Evolutionary conservation across 2,113 vertebrate genomes (phyloP), one percentile per base, ranked within the genome.

Genomic region (Calidris pugnax): DNA sequence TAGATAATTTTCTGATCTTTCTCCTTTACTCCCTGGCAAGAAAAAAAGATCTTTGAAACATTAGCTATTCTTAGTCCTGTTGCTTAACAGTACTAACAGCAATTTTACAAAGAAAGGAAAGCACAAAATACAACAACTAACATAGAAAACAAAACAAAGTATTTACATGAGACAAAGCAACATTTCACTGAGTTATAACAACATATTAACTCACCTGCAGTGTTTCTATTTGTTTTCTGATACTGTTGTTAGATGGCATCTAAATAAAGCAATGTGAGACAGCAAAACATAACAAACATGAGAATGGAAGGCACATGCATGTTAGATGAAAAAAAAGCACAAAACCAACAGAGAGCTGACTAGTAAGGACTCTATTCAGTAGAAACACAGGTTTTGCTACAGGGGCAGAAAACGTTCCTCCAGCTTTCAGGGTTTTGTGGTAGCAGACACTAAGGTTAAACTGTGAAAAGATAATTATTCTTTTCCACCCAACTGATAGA

Each of bases 181-280:
- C 71, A 76, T 95, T 97, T 98, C 80, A 97, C 96, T 90, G 90
- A 96, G 97, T 93, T 96, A 93, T 77, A 93, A 95, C 93, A 93
- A 97, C 79, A 64, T 94, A 85, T 96, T 95, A 96, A 99, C 99
- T 99, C 99, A 99, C 99, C 99, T 99, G 99, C 95, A 99, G 97
- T 37, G 99, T 99, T 99, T 99, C 99, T 99, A 99, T 99, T 99
- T 99, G 99, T 98, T 99, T 99, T 99, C 99, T 99, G 99, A 99
- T 99, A 99, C 99, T 99, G 99, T 99, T 99, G 99, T 99, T 99
- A 99, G 99, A 99, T 98, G 99, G 99, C 99, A 99, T 99, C 99
- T 99, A 99, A 99, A 99, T 99, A 99, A 98, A 99, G 99, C 98
- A 98, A 98, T 95, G 98, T 99, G 98, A 98, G 98, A 99, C 97